Evolutionary conservation across 2,888 invertebrate genomes (phyloP).

Genomic region (Callosobruchus maculatus): DNA sequence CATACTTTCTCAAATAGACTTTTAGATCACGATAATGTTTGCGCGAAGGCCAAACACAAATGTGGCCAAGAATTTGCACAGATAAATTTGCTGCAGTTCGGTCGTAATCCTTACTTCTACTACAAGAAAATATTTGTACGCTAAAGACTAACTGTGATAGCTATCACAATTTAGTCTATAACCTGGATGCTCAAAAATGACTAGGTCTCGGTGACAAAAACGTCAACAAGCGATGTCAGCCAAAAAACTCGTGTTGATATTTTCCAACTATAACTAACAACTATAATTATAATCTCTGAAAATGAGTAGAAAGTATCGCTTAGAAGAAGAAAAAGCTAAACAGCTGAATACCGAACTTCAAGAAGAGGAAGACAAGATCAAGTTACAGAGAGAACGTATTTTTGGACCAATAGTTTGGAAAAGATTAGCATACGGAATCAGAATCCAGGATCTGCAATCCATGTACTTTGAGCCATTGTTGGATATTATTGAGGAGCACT

Average conservation of each 20-base stretch:
- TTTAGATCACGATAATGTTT: no score
- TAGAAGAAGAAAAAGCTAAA: slow-evolving; percentile 35
- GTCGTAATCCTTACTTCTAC: no score
- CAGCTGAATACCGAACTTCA: slow-evolving; percentile 37
- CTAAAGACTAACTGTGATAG: no score
- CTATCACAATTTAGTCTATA: no score
- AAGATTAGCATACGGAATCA: slow-evolving; percentile 34
- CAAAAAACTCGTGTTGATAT: neutral
- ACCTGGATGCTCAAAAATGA: no score
- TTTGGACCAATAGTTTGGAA: slow-evolving; percentile 41
- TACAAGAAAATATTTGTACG: no score
- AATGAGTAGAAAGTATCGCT: slow-evolving; percentile 41
- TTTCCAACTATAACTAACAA: neutral
- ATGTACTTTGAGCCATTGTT: slow-evolving; percentile 32
- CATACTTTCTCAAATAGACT: no score
- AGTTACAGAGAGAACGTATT: slow-evolving; percentile 30
- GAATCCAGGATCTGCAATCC: slow-evolving; percentile 40
- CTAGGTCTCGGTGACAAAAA: no score
- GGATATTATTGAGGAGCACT: slow-evolving; percentile 36
- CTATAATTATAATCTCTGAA: neutral
- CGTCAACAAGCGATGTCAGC: neutral
- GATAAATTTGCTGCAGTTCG: no score
- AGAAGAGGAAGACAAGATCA: slow-evolving; percentile 40
- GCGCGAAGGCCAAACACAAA: no score
- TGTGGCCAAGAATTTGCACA: no score